Percentiles rank a stretch among this genome's conserved stretches.
Evolutionary conservation across 1,140 invertebrate species (phyloP).

Genomic region (Megalonaias nervosa): DNA sequence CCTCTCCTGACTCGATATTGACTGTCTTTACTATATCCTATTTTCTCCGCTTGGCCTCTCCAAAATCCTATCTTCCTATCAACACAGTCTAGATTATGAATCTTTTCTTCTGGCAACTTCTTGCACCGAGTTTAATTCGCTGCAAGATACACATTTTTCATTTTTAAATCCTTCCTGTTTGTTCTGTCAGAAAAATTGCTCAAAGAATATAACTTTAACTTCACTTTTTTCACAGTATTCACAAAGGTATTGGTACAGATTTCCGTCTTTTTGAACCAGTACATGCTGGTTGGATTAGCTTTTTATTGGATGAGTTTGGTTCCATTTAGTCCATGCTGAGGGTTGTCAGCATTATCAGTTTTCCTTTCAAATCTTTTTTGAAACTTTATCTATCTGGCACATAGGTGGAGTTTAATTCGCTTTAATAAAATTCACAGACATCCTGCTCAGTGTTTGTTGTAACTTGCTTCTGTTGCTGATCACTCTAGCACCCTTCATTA

Average conservation of each 20-base stretch:
- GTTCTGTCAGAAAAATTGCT: conserved; percentile 18
- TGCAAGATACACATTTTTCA: neutral
- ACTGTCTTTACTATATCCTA: conserved; percentile 2
- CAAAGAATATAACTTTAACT: conserved; percentile 12
- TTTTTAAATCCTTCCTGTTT: conserved; percentile 12
- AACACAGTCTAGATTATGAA: neutral
- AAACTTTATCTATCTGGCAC: conserved; percentile 18
- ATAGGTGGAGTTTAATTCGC: conserved; percentile 10
- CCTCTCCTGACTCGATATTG: conserved; percentile 18
- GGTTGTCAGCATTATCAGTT: neutral
- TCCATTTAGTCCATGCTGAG: conserved; percentile 8
- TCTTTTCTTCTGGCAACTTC: too few relatives aligned
- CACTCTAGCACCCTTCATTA: conserved; percentile 4
- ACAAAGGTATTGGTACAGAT: conserved; percentile 21
- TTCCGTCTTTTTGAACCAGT: conserved; percentile 14
- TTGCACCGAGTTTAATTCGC: too few relatives aligned
- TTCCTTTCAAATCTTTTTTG: conserved; percentile 5
- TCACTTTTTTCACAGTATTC: conserved; percentile 30
- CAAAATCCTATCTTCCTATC: neutral
- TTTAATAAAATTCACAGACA: conserved; percentile 7
- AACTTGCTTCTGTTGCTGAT: conserved; percentile 7
- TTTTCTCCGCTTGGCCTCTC: conserved; percentile 2
- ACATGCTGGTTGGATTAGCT: conserved; percentile 7
- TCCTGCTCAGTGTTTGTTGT: conserved; percentile 9
- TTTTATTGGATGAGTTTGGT: conserved; percentile 10